These are phyloP conservation scores for Pipa parva DNA, from an alignment of 2,113 vertebrate genomes.

Conservation along the genomic window DNA sequence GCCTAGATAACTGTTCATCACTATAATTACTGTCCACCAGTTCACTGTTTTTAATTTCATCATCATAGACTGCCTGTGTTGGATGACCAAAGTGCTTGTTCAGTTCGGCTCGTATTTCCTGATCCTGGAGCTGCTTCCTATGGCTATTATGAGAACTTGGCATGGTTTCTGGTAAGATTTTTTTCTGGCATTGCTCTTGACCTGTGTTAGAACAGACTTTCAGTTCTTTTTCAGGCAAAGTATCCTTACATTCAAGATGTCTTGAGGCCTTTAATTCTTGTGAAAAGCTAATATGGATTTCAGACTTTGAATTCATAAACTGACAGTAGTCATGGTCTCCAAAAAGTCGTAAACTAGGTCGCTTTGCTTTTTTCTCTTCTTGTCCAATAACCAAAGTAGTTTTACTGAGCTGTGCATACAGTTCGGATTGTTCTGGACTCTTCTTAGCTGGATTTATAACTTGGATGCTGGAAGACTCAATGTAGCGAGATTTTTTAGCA, in stretches of 20 bases:
- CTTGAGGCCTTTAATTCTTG: slow-evolving; percentile 77
- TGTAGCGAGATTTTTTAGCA: slow-evolving; percentile 83
- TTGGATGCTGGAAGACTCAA: slow-evolving; percentile 74
- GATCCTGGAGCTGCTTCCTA: slow-evolving; percentile 87
- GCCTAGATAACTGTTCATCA: slow-evolving; percentile 75
- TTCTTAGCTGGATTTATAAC: slow-evolving; percentile 73
- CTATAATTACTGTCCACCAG: slow-evolving; percentile 70
- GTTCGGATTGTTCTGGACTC: slow-evolving; percentile 87
- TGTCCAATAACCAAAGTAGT: slow-evolving; percentile 72
- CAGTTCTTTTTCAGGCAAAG: slow-evolving; percentile 71
- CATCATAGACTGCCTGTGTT: slow-evolving; percentile 78
- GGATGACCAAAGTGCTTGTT: slow-evolving; percentile 97
- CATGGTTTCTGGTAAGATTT: slow-evolving; percentile 62
- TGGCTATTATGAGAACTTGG: slow-evolving; percentile 64
- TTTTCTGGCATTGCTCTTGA: slow-evolving; percentile 67
- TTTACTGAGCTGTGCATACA: slow-evolving; percentile 91
- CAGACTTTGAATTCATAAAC: slow-evolving; percentile 78
- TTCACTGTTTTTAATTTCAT: slow-evolving; percentile 65
- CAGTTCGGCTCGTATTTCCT: slow-evolving; percentile 95
- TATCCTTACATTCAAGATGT: slow-evolving; percentile 84
- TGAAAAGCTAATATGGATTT: slow-evolving; percentile 68
- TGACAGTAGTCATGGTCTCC: slow-evolving; percentile 99
- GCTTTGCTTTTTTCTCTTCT: slow-evolving; percentile 81
- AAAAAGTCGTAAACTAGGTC: slow-evolving; percentile 77
- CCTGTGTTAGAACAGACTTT: slow-evolving; percentile 67